Evolutionary conservation across 2,888 invertebrate species (phyloP).

Genomic region (Drosophila robusta): DNA sequence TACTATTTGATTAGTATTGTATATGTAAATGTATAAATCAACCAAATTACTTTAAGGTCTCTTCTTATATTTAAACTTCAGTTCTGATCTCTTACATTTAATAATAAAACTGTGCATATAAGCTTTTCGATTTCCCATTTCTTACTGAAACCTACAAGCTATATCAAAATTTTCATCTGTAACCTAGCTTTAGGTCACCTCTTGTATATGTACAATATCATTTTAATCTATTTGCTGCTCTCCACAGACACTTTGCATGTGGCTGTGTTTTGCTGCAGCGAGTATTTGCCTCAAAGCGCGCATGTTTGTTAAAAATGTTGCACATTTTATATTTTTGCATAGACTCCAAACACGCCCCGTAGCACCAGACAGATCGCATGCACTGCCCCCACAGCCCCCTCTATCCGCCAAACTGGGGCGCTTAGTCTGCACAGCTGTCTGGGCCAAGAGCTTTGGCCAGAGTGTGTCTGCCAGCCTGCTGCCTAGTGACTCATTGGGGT

Average conservation of each 20-base stretch:
- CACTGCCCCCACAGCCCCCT: constrained; percentile 7
- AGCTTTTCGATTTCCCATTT: background rate
- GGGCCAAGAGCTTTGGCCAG: constrained; percentile 52
- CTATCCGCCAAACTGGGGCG: constrained; percentile 50
- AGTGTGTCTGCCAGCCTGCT: constrained; percentile 29
- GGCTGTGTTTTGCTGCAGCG: constrained; percentile 45
- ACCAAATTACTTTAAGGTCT: too few relatives aligned
- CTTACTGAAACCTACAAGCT: background rate
- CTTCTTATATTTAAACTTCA: too few relatives aligned
- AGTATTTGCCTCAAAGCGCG: constrained; percentile 68
- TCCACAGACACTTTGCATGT: constrained; percentile 61
- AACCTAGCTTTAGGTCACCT: background rate
- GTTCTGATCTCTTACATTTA: too few relatives aligned
- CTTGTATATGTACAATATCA: constrained; percentile 10
- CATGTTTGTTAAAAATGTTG: constrained; percentile 63
- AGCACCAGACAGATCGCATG: constrained; percentile 68
- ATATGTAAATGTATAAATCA: too few relatives aligned
- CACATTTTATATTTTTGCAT: constrained; percentile 47
- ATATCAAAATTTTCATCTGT: constrained; percentile 18
- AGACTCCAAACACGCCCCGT: constrained; percentile 63
- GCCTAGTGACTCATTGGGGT: constrained; percentile 69
- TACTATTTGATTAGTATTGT: too few relatives aligned
- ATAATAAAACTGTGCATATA: background rate
- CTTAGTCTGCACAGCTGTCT: constrained; percentile 75
- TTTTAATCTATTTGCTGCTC: constrained; percentile 24